Evolutionary conservation across 2,113 vertebrate genomes (phyloP).

Genomic region (Heterocephalus glaber): DNA sequence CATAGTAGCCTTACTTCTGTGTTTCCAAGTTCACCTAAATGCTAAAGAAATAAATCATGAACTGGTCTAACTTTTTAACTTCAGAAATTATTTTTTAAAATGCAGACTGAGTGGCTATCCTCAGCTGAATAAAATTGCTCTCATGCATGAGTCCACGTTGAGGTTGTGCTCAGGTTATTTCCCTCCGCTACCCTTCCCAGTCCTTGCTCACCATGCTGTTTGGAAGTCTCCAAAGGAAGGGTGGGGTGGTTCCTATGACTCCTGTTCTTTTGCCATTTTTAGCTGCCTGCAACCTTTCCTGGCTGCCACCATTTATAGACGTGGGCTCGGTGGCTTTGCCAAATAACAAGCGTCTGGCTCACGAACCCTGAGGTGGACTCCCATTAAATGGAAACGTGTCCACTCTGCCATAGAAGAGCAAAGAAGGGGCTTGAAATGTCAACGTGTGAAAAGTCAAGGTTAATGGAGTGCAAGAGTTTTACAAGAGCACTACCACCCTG

Average conservation of each 20-base stretch:
- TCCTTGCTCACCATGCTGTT: not conserved
- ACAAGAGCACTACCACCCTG: constrained; percentile 73
- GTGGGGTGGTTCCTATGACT: constrained; percentile 63
- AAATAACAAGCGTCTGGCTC: constrained; percentile 75
- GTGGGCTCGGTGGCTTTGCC: constrained; percentile 60
- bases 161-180: not conserved
- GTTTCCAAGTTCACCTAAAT: not conserved
- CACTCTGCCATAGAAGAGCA: constrained; percentile 66
- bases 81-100: not conserved
- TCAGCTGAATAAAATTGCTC: not conserved
- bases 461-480: constrained; percentile 80
- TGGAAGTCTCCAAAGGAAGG: constrained; percentile 71
- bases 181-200: not conserved
- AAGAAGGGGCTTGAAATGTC: constrained; percentile 72
- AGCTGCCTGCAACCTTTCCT: constrained; percentile 76
- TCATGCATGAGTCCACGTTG: not conserved
- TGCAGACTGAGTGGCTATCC: not conserved
- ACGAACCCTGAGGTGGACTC: constrained; percentile 73
- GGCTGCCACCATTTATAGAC: constrained; percentile 75
- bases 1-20: not conserved
- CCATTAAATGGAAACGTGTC: constrained; percentile 71
- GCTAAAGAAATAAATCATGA: not conserved
- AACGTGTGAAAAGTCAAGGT: constrained; percentile 76
- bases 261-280: constrained; percentile 68
- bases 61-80: not conserved